A percentile compares a stretch with the other conserved stretches of the same genome.
Conservation (phyloP, 2,113 vertebrate genomes). For the Tichodroma muraria region DNA sequence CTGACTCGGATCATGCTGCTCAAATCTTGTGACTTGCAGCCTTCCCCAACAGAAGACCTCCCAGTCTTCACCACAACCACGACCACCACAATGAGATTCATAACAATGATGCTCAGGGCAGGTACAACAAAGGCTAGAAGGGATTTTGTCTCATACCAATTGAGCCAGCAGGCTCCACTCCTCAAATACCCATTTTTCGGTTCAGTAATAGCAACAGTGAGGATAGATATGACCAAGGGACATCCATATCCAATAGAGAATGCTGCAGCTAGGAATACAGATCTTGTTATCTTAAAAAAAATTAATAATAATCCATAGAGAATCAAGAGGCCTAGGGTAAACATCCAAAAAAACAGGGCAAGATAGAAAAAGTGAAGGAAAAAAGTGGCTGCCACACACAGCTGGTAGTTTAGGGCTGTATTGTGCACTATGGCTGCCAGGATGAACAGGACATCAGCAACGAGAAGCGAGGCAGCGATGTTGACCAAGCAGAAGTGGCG, state of each 20-base stretch:
- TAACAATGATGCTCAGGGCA: constrained; percentile 74
- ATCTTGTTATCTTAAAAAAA: constrained; percentile 77
- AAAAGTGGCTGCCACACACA: constrained; percentile 80
- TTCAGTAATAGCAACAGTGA: constrained; percentile 78
- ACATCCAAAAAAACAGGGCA: constrained; percentile 91
- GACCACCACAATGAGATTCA: constrained; percentile 78
- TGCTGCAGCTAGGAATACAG: constrained; percentile 70
- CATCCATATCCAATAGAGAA: constrained; percentile 80
- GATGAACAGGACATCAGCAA: constrained; percentile 83
- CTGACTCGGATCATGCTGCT: constrained; percentile 64
- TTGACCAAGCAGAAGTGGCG: constrained; percentile 84
- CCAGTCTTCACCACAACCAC: constrained; percentile 78
- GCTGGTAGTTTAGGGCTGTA: neutral
- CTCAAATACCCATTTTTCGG: constrained; percentile 68
- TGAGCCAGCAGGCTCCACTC: constrained; percentile 80
- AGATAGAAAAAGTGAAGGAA: constrained; percentile 89
- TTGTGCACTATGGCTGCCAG: constrained; percentile 20
- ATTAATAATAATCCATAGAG: constrained; percentile 78
- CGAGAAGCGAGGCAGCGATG: constrained; percentile 75
- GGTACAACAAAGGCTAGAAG: constrained; percentile 82
- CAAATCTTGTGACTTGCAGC: constrained; percentile 71
- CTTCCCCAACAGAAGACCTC: constrained; percentile 64
- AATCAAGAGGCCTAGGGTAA: constrained; percentile 81
- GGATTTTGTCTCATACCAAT: constrained; percentile 78
- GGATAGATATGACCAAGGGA: constrained; percentile 77